Conservation (phyloP, 2,888 invertebrate species). For the Brachyptera putata region DNA sequence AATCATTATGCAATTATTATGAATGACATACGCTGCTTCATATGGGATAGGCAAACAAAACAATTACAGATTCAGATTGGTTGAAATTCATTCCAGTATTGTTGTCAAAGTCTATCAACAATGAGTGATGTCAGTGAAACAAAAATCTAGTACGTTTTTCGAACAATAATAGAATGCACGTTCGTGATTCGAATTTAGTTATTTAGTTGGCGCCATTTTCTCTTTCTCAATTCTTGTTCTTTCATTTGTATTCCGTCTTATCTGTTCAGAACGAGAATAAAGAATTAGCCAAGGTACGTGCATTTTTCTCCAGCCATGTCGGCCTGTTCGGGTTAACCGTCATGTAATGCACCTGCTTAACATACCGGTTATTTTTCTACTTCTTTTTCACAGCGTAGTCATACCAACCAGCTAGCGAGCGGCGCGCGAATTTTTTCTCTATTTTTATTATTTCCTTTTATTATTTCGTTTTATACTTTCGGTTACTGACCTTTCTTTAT, state of each 20-base stretch:
- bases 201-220: neutral
- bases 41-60: too few relatives aligned
- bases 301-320: too few relatives aligned
- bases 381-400: neutral
- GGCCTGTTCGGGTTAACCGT: neutral
- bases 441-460: conserved; percentile 1
- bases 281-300: too few relatives aligned
- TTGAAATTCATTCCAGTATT: too few relatives aligned
- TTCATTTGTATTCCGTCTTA: neutral
- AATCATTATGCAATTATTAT: too few relatives aligned
- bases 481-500: conserved; percentile 20
- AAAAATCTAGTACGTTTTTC: too few relatives aligned
- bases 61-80: too few relatives aligned
- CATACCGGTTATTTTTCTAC: conserved; percentile 14
- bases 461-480: conserved; percentile 15
- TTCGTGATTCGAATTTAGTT: neutral
- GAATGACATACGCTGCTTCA: too few relatives aligned
- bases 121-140: too few relatives aligned
- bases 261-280: neutral
- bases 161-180: too few relatives aligned
- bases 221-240: neutral
- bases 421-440: neutral
- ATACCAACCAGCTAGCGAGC: too few relatives aligned
- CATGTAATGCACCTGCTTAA: conserved; percentile 5
- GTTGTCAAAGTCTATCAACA: too few relatives aligned